Base-by-base conservation (phyloP, 2,888 invertebrate species). In the Caenorhabditis sp. region DNA sequence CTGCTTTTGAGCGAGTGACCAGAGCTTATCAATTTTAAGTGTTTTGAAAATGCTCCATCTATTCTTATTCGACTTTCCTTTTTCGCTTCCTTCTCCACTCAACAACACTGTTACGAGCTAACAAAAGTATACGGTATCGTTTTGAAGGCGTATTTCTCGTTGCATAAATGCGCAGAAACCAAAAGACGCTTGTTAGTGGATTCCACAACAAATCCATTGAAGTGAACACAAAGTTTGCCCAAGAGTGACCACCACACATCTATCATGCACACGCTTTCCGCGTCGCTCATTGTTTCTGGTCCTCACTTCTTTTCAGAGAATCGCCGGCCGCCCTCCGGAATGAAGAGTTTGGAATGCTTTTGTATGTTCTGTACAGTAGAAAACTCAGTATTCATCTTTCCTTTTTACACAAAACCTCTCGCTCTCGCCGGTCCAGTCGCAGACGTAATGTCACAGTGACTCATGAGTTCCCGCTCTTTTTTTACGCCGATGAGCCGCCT, bases 1-100 rank as follows among this genome's bases (percentile, higher is more conserved):
- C 68, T 68, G 68, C 68, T 68, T 68, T 68, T 68, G 50, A 58
- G 27, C 48, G 39, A 68, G 52, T 68, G 68, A 68, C 68, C 68
- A 68, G 52, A 35, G 58, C 58, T 68, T 68, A 68, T 68, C 68
- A 68, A 13, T 68, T 17, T 9, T 63, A 48, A 59, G 58, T 68
- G 68, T 68, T 68, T 68, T 68, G 68, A 68, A 68, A 68, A 68
- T 52, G 41, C 58, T 52, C 32, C 63, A 35, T 52, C 45, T 52
- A 52, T 52, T 52, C 52, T 52, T 52, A 52, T 52, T 52, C 52
- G 48, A 43, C 46, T 43, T 32, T 62, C 35, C 37, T 17, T 24
- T 41, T 68, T 30, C 50, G 20, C 24, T 50, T 41, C 15, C 26
- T 24, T 15, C 43, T 53, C 41, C 35, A 58, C 26, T 59, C 52